Evolutionary conservation across 2,888 invertebrate species (phyloP).

Genomic region (Pomacea canaliculata): DNA sequence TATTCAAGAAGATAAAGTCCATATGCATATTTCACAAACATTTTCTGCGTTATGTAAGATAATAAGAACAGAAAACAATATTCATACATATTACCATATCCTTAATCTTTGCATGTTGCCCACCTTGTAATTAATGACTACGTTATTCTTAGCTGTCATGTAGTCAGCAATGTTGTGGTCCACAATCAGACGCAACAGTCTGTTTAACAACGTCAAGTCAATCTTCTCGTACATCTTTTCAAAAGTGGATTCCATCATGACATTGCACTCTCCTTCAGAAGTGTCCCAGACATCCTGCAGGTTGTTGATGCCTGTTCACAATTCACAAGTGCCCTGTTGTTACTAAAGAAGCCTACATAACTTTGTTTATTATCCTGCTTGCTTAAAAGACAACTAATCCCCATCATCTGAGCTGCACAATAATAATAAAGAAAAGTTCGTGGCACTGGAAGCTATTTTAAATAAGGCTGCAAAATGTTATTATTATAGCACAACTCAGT

Average conservation of each 20-base stretch:
- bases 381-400: not conserved
- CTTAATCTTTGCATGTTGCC: slow-evolving; percentile 8
- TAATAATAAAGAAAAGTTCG: too few relatives aligned
- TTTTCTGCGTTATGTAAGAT: too few relatives aligned
- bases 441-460: too few relatives aligned
- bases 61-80: too few relatives aligned
- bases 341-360: not conserved
- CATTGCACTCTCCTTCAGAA: slow-evolving; percentile 98
- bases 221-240: slow-evolving; percentile 99
- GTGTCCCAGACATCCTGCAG: slow-evolving; percentile 96
- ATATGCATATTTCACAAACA: too few relatives aligned
- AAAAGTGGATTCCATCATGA: slow-evolving; percentile 94
- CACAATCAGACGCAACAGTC: slow-evolving; percentile 94
- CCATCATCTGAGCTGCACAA: not conserved
- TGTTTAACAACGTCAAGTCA: slow-evolving; percentile 96
- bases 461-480: too few relatives aligned
- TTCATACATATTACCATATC: not conserved
- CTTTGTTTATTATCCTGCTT: not conserved
- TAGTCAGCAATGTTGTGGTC: slow-evolving; percentile 99
- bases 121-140: slow-evolving; percentile 98
- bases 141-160: slow-evolving; percentile 99
- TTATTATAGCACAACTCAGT: too few relatives aligned
- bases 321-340: not conserved
- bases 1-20: too few relatives aligned
- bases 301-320: slow-evolving; percentile 87